These are phyloP conservation scores for Tenebrio molitor DNA, from an alignment of 1,140 invertebrate species.

Conservation along the genomic window DNA sequence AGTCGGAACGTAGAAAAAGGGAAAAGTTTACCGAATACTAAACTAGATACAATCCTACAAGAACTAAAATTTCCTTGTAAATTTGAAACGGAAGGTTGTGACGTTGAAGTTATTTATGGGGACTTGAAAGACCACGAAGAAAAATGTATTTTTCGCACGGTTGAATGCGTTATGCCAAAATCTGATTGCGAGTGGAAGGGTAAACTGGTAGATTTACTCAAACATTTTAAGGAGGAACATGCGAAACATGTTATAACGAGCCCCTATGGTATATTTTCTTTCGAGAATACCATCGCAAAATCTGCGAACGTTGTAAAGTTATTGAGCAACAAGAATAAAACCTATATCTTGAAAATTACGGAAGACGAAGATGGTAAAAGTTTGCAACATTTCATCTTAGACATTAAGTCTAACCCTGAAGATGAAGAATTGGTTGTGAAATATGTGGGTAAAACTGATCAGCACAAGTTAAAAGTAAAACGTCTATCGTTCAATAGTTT, in stretches of 20 bases:
- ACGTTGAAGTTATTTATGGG: constrained; percentile 34
- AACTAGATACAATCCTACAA: constrained; percentile 12
- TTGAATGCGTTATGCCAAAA: constrained; percentile 49
- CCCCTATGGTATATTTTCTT: constrained; percentile 52
- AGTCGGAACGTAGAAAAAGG: not conserved
- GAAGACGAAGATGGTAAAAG: constrained; percentile 45
- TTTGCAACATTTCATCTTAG: constrained; percentile 51
- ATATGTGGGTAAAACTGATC: constrained; percentile 50
- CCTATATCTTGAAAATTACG: constrained; percentile 30
- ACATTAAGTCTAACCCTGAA: constrained; percentile 46
- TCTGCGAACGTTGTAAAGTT: not conserved
- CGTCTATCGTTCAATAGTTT: constrained; percentile 40
- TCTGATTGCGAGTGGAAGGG: constrained; percentile 53
- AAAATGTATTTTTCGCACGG: constrained; percentile 48
- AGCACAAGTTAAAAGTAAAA: constrained; percentile 50
- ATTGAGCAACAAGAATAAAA: not conserved
- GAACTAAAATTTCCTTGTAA: constrained; percentile 37
- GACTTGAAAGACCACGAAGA: constrained; percentile 52
- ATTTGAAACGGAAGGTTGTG: constrained; percentile 52
- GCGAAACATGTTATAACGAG: constrained; percentile 53
- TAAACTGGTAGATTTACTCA: constrained; percentile 51
- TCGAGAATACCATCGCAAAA: constrained; percentile 50
- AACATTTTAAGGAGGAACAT: constrained; percentile 55
- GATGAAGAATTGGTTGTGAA: constrained; percentile 51
- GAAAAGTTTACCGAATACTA: constrained; percentile 13